Evolutionary conservation across 2,113 vertebrate species (phyloP).

Genomic region (Solea solea): DNA sequence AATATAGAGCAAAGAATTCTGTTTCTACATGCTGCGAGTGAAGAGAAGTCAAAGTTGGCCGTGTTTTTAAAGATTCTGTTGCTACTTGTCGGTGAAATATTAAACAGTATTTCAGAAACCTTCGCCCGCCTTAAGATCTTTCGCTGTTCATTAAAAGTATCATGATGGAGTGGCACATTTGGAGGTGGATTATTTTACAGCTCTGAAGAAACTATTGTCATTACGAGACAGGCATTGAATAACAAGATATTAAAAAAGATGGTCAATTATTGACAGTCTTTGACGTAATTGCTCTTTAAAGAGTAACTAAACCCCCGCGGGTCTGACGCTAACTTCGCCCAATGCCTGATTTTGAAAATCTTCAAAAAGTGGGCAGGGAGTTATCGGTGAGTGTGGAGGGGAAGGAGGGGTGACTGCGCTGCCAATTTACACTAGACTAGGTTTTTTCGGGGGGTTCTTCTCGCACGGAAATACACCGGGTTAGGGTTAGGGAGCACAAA

Average conservation of each 20-base stretch:
- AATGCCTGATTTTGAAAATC: no score
- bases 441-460: no score
- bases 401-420: no score
- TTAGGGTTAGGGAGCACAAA: no score
- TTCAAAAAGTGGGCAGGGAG: no score
- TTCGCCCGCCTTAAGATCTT: slow-evolving; percentile 34
- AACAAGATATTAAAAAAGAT: slow-evolving; percentile 8
- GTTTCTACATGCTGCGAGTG: slow-evolving; percentile 4
- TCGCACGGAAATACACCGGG: no score
- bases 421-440: no score
- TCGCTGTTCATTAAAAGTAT: slow-evolving; percentile 45
- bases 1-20: slow-evolving; percentile 43
- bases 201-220: slow-evolving; percentile 8
- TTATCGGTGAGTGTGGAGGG: no score
- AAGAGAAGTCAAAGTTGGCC: slow-evolving; percentile 18
- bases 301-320: no score
- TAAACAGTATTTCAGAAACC: slow-evolving; percentile 38
- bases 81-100: slow-evolving; percentile 45
- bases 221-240: slow-evolving; percentile 6
- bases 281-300: neutral
- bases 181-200: slow-evolving; percentile 13
- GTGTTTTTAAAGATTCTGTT: slow-evolving; percentile 43
- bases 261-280: neutral
- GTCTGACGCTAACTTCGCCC: no score
- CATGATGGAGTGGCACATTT: slow-evolving; percentile 5